Percentiles rank a stretch among this genome's conserved stretches.
Conservation (phyloP, 1,140 invertebrate species). For the Hestina assimilis region DNA sequence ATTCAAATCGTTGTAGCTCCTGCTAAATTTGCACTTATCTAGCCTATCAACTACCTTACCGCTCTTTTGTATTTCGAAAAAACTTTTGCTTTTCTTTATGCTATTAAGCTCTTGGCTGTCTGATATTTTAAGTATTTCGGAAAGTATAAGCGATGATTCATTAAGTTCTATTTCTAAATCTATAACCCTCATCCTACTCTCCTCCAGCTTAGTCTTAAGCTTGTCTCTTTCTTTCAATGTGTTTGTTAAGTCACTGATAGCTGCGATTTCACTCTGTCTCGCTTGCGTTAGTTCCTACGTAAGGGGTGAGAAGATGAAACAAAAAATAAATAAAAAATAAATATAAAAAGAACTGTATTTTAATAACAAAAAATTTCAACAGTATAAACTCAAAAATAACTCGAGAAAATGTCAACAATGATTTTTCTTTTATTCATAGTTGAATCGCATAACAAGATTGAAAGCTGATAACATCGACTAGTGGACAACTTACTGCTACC, state of each 20-base stretch:
- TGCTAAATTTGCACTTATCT: constrained; percentile 62
- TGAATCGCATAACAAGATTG: constrained; percentile 70
- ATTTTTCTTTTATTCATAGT: constrained; percentile 60
- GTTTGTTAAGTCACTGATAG: constrained; percentile 53
- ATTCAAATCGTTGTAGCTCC: constrained; percentile 60
- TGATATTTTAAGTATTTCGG: constrained; percentile 68
- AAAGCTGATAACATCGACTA: constrained; percentile 72
- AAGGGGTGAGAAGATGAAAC: constrained; percentile 53
- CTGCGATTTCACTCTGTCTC: constrained; percentile 58
- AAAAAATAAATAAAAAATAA: constrained; percentile 55
- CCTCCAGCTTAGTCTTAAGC: constrained; percentile 62
- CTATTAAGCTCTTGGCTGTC: constrained; percentile 55
- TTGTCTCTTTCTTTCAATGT: constrained; percentile 56
- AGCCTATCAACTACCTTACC: constrained; percentile 74
- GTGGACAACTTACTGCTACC: constrained; percentile 71
- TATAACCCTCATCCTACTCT: constrained; percentile 65
- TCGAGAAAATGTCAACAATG: constrained; percentile 62
- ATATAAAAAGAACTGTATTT: constrained; percentile 49
- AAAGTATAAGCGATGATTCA: constrained; percentile 67
- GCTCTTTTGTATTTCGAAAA: constrained; percentile 71
- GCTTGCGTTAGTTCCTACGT: constrained; percentile 60
- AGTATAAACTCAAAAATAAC: constrained; percentile 70
- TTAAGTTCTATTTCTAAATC: constrained; percentile 74
- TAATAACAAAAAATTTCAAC: constrained; percentile 65
- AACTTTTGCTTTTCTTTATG: constrained; percentile 68